Conservation (phyloP, 2,888 invertebrate species). For the Malthinus flaveolus region DNA sequence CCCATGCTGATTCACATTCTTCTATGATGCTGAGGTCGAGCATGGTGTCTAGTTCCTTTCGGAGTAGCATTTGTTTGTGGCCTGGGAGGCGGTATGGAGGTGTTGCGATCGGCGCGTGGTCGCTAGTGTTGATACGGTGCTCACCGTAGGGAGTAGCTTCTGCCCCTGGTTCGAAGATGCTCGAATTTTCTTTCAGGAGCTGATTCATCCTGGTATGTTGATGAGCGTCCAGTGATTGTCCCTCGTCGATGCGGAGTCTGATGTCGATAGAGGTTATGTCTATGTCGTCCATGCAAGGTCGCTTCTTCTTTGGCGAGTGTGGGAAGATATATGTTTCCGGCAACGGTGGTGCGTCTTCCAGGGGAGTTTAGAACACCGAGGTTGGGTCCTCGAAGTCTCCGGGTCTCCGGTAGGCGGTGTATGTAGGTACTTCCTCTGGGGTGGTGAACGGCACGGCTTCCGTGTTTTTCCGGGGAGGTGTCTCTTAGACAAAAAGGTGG, state of each 20-base stretch:
- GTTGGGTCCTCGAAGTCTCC: too few relatives aligned
- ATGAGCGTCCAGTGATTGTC: neutral
- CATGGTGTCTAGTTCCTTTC: slow-evolving; percentile 1
- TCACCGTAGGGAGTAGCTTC: neutral
- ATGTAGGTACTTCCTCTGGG: neutral
- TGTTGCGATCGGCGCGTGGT: neutral
- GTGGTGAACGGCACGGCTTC: too few relatives aligned
- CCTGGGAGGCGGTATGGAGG: neutral
- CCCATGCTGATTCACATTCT: slow-evolving; percentile 4
- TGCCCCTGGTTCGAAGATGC: neutral
- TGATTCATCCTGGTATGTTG: neutral
- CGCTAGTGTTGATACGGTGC: neutral
- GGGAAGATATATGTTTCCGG: too few relatives aligned
- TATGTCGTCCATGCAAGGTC: too few relatives aligned
- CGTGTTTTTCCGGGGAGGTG: too few relatives aligned
- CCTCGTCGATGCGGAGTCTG: neutral
- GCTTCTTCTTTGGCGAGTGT: too few relatives aligned
- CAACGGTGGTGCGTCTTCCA: too few relatives aligned
- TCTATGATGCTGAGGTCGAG: neutral
- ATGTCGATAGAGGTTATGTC: neutral
- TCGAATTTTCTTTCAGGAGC: neutral
- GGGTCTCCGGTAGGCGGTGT: too few relatives aligned
- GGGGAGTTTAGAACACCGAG: too few relatives aligned
- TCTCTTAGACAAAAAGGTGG: too few relatives aligned
- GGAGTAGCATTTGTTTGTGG: neutral